phyloP scores from a whole-genome alignment of 2,113 vertebrate species.

The Cochlearius cochlearius region DNA sequence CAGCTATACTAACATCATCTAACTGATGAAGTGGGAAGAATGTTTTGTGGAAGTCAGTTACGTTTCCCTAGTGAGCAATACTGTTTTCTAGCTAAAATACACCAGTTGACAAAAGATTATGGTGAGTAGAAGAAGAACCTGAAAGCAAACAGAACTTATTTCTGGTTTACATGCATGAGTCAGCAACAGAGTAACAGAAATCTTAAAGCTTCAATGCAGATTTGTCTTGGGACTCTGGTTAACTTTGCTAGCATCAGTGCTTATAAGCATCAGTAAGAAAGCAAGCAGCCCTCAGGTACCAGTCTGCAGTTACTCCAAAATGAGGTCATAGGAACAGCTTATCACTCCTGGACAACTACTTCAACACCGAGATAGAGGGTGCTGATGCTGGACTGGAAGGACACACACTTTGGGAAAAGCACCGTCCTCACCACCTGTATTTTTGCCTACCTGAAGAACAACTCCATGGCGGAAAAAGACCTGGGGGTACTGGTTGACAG shows the following conservation, averaged over 20 bases:
- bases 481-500: too few species aligned
- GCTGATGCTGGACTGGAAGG: neutral
- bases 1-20: neutral
- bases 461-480: too few species aligned
- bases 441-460: neutral
- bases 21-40: neutral
- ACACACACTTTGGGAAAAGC: neutral
- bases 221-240: neutral
- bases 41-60: neutral
- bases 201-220: neutral
- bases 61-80: neutral
- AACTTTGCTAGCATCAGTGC: neutral
- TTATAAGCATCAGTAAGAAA: neutral
- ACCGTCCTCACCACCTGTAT: neutral
- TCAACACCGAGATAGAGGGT: neutral
- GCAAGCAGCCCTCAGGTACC: neutral
- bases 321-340: neutral
- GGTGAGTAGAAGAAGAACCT: neutral
- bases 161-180: neutral
- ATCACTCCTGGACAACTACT: neutral
- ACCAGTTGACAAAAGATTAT: neutral
- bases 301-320: neutral
- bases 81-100: neutral
- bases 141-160: neutral
- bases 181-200: neutral